Evolutionary conservation across 2,113 vertebrate species (phyloP).

Genomic region (Oryzias celebensis): DNA sequence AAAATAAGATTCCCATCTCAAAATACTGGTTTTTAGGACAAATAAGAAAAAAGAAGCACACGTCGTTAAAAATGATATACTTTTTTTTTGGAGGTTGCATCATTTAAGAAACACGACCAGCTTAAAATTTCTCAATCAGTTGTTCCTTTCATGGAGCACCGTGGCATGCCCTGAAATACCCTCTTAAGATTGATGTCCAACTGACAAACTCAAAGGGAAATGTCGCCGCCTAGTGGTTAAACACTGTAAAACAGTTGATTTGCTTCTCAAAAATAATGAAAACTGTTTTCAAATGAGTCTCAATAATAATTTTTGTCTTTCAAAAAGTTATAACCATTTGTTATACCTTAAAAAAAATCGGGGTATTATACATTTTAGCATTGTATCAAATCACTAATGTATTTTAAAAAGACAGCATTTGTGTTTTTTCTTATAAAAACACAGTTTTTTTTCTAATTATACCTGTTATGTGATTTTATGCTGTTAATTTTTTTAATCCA

Average conservation of each 20-base stretch:
- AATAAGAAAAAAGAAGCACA: neutral
- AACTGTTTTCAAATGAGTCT: too few relatives aligned
- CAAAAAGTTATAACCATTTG: too few relatives aligned
- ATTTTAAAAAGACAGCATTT: too few relatives aligned
- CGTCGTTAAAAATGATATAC: neutral
- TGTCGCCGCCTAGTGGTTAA: slow-evolving; percentile 59
- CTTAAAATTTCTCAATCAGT: neutral
- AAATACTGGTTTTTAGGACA: neutral
- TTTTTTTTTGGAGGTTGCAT: neutral
- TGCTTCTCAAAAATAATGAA: neutral
- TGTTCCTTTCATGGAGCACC: neutral
- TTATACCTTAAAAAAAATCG: too few relatives aligned
- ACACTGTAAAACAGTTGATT: neutral
- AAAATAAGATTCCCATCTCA: slow-evolving; percentile 19
- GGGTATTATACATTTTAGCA: too few relatives aligned
- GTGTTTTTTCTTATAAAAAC: too few relatives aligned
- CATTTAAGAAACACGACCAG: neutral
- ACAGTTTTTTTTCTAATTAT: too few relatives aligned
- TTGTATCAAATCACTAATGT: too few relatives aligned
- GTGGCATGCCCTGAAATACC: slow-evolving; percentile 45
- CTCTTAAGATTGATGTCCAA: slow-evolving; percentile 9
- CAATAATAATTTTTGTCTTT: too few relatives aligned
- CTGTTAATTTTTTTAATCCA: too few relatives aligned
- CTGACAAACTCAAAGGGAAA: slow-evolving; percentile 3
- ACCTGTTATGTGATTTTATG: too few relatives aligned